Evolutionary conservation across 2,797 vertebrate species (phyloP).

Genomic region (Pagetopsis macropterus): DNA sequence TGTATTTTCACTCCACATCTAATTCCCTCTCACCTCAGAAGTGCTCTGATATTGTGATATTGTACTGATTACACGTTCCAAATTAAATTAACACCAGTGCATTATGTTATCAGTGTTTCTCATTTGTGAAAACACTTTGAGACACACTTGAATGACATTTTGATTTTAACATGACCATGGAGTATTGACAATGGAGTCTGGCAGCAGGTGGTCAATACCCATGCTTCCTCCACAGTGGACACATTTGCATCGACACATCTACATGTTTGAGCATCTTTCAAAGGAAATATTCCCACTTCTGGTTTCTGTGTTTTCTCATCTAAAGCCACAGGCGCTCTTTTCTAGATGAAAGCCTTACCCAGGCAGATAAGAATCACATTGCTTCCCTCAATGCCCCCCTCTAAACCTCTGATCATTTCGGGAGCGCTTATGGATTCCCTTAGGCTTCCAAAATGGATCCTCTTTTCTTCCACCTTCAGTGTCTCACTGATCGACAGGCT

Average conservation of each 20-base stretch:
- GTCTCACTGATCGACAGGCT: neutral
- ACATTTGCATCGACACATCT: constrained; percentile 11
- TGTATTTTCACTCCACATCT: no score
- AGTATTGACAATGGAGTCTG: neutral
- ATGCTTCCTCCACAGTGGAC: neutral
- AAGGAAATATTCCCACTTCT: neutral
- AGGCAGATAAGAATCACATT: neutral
- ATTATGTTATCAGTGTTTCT: constrained; percentile 2
- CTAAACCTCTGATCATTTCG: neutral
- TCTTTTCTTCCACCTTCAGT: neutral
- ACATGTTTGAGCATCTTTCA: constrained; percentile 15
- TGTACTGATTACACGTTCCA: neutral
- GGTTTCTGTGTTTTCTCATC: constrained; percentile 8
- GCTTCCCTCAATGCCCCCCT: neutral
- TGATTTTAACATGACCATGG: neutral
- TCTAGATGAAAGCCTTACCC: neutral
- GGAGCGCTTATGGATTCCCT: neutral
- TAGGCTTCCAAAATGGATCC: neutral
- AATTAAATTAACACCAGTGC: neutral
- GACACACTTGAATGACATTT: neutral
- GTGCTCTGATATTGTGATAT: neutral
- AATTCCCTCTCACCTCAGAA: neutral
- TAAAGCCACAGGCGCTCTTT: neutral
- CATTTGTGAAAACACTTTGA: constrained; percentile 1
- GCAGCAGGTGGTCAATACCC: constrained; percentile 10